Evolutionary conservation across 2,797 vertebrate species (phyloP).

Genomic region (Amniataba percoides): DNA sequence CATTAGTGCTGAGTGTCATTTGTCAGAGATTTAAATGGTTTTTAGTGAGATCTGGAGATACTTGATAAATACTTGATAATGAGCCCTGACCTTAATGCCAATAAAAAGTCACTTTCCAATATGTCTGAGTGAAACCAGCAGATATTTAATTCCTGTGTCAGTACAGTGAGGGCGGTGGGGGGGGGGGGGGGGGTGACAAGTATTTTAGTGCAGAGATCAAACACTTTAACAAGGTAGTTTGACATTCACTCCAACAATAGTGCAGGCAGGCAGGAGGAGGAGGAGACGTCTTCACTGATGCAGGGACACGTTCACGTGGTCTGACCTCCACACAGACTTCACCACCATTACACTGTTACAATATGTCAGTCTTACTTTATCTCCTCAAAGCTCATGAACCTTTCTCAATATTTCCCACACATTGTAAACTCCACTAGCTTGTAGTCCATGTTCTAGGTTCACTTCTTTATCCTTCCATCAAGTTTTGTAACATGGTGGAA

Average conservation of each 20-base stretch:
- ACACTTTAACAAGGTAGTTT: slow-evolving; percentile 61
- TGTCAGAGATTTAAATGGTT: not conserved
- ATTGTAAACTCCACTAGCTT: too few relatives aligned
- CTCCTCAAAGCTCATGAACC: not conserved
- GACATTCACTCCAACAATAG: slow-evolving; percentile 48
- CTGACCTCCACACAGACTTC: not conserved
- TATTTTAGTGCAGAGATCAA: slow-evolving; percentile 67
- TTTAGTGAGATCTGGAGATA: not conserved
- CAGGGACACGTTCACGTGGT: not conserved
- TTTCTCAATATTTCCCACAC: not conserved
- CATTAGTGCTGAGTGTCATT: not conserved
- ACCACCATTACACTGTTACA: not conserved
- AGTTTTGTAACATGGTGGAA: too few relatives aligned
- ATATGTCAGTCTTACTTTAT: not conserved
- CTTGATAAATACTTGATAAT: not conserved
- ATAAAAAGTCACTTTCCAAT: not conserved
- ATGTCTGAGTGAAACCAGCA: not conserved
- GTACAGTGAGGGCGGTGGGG: not conserved
- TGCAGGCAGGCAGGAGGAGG: slow-evolving; percentile 48
- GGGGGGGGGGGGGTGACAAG: slow-evolving; percentile 27
- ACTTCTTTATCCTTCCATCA: too few relatives aligned
- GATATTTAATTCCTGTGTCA: slow-evolving; percentile 55
- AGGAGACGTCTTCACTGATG: slow-evolving; percentile 44
- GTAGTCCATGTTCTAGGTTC: not conserved
- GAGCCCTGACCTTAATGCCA: not conserved